Conservation (phyloP, 2,797 vertebrate species). For the Acanthurus lineatus region DNA sequence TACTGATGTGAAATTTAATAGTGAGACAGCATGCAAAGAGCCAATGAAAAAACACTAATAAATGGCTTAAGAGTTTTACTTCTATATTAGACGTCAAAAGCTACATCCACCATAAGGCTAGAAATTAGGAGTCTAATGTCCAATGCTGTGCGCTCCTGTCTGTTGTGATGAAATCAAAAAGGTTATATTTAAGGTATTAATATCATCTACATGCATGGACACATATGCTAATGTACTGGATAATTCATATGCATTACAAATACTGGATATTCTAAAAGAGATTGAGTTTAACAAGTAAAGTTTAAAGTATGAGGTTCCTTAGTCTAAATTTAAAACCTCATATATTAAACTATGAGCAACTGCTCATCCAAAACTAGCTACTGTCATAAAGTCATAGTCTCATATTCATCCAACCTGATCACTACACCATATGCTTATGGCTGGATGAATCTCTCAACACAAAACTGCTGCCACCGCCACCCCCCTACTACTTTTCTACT, state of each 20-base stretch:
- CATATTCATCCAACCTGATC: conserved; percentile 11
- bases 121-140: background rate
- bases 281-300: no score
- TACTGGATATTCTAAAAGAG: background rate
- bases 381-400: background rate
- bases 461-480: background rate
- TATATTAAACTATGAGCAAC: background rate
- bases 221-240: no score
- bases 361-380: conserved; percentile 12
- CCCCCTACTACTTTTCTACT: background rate
- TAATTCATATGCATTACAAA: background rate
- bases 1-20: conserved; percentile 16
- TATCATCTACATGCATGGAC: background rate
- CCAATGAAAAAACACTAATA: background rate
- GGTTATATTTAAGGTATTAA: background rate
- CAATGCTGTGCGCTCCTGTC: no score
- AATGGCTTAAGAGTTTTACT: background rate
- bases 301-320: no score
- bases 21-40: background rate
- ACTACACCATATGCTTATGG: conserved; percentile 18
- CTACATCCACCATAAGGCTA: background rate
- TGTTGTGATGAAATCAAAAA: background rate
- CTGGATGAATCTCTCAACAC: conserved; percentile 11
- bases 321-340: background rate
- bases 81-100: background rate